Percentiles rank a stretch among this genome's conserved stretches.
Conservation (phyloP, 2,888 invertebrate species). For the Brachyopa scutellaris region DNA sequence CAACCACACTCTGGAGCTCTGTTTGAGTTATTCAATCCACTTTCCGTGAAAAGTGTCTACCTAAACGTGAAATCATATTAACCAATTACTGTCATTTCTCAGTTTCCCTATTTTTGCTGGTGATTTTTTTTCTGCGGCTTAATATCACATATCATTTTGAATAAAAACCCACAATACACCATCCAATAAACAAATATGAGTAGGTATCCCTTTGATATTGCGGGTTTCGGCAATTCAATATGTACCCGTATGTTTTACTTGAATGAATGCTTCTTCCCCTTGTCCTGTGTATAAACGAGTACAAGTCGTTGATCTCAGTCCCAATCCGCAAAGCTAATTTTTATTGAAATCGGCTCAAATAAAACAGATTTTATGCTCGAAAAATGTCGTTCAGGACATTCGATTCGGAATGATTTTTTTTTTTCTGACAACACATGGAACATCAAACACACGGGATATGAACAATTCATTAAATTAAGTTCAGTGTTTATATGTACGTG, state of each 20-base stretch:
- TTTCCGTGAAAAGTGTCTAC: too few relatives aligned
- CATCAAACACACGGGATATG: background rate
- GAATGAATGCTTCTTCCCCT: background rate
- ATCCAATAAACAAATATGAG: background rate
- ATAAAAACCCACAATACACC: conserved; percentile 15
- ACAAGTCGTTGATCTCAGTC: too few relatives aligned
- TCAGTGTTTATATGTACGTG: too few relatives aligned
- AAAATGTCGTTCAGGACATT: background rate
- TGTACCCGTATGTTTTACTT: too few relatives aligned
- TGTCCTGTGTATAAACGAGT: too few relatives aligned
- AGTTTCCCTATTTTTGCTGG: background rate
- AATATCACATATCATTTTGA: conserved; percentile 22
- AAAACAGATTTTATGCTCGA: background rate
- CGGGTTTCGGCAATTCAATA: too few relatives aligned
- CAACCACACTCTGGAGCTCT: too few relatives aligned
- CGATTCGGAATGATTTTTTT: background rate
- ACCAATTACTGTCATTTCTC: background rate
- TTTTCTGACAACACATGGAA: background rate
- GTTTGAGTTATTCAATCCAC: too few relatives aligned
- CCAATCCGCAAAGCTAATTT: background rate
- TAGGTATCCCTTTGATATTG: conserved; percentile 1
- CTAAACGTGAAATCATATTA: too few relatives aligned
- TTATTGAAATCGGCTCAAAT: background rate
- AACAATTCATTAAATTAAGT: conserved; percentile 20
- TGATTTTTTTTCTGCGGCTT: background rate